Evolutionary conservation across 2,888 invertebrate species (phyloP).

Genomic region (Hyppa rectilinea): DNA sequence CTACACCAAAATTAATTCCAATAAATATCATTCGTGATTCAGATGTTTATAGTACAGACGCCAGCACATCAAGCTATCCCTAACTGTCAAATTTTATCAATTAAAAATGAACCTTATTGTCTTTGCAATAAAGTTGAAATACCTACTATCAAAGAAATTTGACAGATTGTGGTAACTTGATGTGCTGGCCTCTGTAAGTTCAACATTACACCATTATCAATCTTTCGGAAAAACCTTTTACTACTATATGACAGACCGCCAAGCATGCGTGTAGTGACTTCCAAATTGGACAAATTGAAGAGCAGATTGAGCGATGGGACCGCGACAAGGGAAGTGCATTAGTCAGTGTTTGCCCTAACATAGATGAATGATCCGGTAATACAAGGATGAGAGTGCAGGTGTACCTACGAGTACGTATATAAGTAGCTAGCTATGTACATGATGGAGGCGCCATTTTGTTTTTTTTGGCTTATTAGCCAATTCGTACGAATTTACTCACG

Average conservation of each 20-base stretch:
- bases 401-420: neutral
- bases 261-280: conserved; percentile 43
- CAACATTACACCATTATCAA: conserved; percentile 42
- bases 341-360: conserved; percentile 62
- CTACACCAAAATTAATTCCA: neutral
- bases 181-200: no score
- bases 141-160: no score
- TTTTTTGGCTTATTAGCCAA: neutral
- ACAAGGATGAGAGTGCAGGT: conserved; percentile 31
- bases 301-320: conserved; percentile 65
- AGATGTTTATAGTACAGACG: no score
- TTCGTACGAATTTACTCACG: no score
- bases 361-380: conserved; percentile 58
- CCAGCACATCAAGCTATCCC: no score
- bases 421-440: neutral
- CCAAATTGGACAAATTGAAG: conserved; percentile 59
- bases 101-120: no score
- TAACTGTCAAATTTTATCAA: no score
- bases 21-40: neutral
- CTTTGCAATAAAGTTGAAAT: no score
- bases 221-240: conserved; percentile 52
- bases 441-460: neutral
- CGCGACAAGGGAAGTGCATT: conserved; percentile 69
- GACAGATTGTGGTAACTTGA: no score
- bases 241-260: conserved; percentile 33